Conservation (phyloP, 2,113 vertebrate species). For the Neotoma lepida region DNA sequence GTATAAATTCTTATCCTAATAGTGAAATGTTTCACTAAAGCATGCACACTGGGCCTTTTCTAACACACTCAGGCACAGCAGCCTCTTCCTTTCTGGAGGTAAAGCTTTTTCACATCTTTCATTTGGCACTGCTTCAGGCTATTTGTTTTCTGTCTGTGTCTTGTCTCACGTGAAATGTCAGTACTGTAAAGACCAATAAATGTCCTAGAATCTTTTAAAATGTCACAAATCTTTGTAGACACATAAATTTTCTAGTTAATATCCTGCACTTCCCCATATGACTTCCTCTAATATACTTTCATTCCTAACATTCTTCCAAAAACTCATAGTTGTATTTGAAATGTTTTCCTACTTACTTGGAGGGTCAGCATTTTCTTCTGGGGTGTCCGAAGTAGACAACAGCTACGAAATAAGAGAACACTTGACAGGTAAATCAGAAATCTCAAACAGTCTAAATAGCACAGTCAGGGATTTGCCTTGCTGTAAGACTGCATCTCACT, state of each 20-base stretch:
- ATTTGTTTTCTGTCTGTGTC: not conserved
- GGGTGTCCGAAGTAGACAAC: constrained; percentile 91
- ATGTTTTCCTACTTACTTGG: constrained; percentile 88
- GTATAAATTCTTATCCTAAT: too few relatives aligned
- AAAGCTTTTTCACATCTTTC: not conserved
- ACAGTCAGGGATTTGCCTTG: not conserved
- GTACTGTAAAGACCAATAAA: not conserved
- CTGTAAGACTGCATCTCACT: not conserved
- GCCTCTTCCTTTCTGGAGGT: not conserved
- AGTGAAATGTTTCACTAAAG: too few relatives aligned
- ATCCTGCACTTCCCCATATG: not conserved
- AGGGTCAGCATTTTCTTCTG: constrained; percentile 92
- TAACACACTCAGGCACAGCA: not conserved
- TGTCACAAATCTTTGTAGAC: not conserved
- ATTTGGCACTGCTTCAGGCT: not conserved
- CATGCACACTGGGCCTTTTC: not conserved
- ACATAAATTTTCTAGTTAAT: not conserved
- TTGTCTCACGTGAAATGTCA: not conserved
- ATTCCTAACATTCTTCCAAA: constrained; percentile 32
- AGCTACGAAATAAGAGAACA: constrained; percentile 85
- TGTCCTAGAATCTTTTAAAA: not conserved
- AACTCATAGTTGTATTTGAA: not conserved
- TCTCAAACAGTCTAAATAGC: constrained; percentile 14
- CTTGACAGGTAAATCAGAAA: constrained; percentile 37
- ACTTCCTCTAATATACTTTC: not conserved